Evolutionary conservation across 2,113 vertebrate species (phyloP), one percentile per base, ranked within the genome.

Genomic region (Crotalus helleri): DNA sequence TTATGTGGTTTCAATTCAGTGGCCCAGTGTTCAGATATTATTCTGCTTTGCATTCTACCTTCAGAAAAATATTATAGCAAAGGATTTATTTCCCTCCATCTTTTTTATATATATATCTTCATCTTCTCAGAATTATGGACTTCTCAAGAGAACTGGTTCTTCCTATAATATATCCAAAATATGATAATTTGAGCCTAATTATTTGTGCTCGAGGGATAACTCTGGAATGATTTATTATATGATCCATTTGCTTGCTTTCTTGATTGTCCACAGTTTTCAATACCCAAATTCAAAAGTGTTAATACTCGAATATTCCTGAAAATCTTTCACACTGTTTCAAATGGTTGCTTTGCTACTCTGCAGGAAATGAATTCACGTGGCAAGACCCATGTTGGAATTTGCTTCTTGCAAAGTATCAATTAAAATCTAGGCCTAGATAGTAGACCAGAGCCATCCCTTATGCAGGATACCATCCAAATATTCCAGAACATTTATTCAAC

Each of bases 341-440:
- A 10, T 57, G 91, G 57, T 17, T 5, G 2, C 58, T 91, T 87
- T 69, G 69, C 54, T 1, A 21, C 87, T 94, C 87, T 90, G 49
- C 85, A 24, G 51, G 19, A 87, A 95, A 33, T 8, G 81, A 90
- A 51, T 90, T 87, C 49, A 46, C 9, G 24, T 93, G 49, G 51
- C 17, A 23, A 85, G 93, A 94, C 64, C 81, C 64, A 19, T 90
- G 59, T 54, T n/a, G 94, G 91, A 39, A 93, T 54, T 33, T 29
- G 21, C 1, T 23, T 89, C 19, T 96, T 88, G 13, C 26, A 54
- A 7, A 91, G 93, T 69, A 89, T 91, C 91, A 59, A 87, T 44
- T 39, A n/a, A 19, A 94, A 88, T 51, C 21, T 69, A 94, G 46
- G 46, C 92, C 90, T 29, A 57, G 90, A 29, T 44, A 85, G 90